A percentile compares a stretch with the other conserved stretches of the same genome.
Conservation (phyloP, 2,888 invertebrate species). For the Ernsta delagoae region DNA sequence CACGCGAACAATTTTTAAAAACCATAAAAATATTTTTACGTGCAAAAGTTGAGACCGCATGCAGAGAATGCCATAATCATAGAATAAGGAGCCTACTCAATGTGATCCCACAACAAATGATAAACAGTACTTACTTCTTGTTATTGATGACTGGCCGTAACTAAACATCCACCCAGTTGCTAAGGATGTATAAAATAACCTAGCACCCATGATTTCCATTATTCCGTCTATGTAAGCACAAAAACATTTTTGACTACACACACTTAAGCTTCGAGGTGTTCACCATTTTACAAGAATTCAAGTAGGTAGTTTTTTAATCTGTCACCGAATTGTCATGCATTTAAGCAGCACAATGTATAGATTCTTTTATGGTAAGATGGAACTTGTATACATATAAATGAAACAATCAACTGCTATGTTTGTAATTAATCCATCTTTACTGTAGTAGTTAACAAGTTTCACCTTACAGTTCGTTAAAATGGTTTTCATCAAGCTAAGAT, state of each 20-base stretch:
- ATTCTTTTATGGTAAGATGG: constrained; percentile 34
- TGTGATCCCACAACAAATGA: constrained; percentile 78
- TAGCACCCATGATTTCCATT: constrained; percentile 59
- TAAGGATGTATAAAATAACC: constrained; percentile 52
- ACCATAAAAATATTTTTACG: neutral
- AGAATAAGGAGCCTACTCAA: constrained; percentile 62
- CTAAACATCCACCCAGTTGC: constrained; percentile 59
- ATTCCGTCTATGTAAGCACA: constrained; percentile 65
- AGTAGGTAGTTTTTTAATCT: constrained; percentile 53
- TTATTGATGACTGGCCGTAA: constrained; percentile 62
- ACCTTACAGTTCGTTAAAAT: constrained; percentile 23
- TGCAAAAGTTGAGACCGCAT: constrained; percentile 59
- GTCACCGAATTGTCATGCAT: constrained; percentile 77
- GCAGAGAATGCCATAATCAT: constrained; percentile 64
- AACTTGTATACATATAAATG: constrained; percentile 18
- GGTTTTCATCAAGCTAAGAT: constrained; percentile 21
- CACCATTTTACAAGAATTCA: constrained; percentile 58
- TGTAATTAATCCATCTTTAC: neutral
- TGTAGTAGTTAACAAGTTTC: constrained; percentile 16
- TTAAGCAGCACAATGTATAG: constrained; percentile 63
- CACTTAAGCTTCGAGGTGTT: constrained; percentile 68
- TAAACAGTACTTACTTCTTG: constrained; percentile 72
- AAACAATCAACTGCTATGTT: neutral
- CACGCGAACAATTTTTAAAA: neutral
- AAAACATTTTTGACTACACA: constrained; percentile 70